These are phyloP conservation scores for Mellilla xanthometata DNA, from an alignment of 2,888 invertebrate genomes.

Conservation along the genomic window DNA sequence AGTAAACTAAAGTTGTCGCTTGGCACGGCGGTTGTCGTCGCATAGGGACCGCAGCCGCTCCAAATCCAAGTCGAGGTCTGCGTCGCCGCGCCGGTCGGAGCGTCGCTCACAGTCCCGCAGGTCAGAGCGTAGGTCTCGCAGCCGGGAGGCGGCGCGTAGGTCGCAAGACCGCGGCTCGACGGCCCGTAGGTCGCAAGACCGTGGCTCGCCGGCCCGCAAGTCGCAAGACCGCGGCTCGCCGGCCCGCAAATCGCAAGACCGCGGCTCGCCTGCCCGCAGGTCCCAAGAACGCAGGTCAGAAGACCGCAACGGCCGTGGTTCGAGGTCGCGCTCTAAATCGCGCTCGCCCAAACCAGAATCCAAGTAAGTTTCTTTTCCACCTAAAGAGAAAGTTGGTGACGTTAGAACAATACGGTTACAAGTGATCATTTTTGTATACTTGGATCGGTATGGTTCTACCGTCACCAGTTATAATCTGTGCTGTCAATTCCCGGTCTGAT, in stretches of 20 bases:
- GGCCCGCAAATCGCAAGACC: slow-evolving; percentile 27
- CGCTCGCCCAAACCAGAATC: slow-evolving; percentile 68
- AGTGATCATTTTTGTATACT: too few species aligned
- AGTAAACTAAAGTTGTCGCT: slow-evolving; percentile 35
- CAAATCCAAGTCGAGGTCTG: slow-evolving; percentile 56
- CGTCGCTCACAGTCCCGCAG: slow-evolving; percentile 48
- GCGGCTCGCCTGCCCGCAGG: slow-evolving; percentile 25
- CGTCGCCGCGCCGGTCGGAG: slow-evolving; percentile 50
- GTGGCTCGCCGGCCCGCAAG: slow-evolving; percentile 25
- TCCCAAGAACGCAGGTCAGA: slow-evolving; percentile 23
- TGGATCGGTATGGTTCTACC: too few species aligned
- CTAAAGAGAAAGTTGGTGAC: too few species aligned
- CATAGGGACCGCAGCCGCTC: slow-evolving; percentile 69
- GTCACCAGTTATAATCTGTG: too few species aligned
- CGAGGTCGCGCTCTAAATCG: slow-evolving; percentile 67
- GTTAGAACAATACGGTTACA: too few species aligned
- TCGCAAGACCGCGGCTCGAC: slow-evolving; percentile 29
- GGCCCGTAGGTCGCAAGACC: slow-evolving; percentile 27
- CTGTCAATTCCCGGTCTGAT: slow-evolving; percentile 57
- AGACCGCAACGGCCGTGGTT: slow-evolving; percentile 31
- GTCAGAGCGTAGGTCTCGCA: slow-evolving; percentile 35
- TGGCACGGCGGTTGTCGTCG: slow-evolving; percentile 12
- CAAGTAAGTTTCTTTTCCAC: slow-evolving; percentile 53
- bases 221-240: slow-evolving; percentile 28
- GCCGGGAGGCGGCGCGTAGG: slow-evolving; percentile 23